Conservation (phyloP, 2,113 vertebrate genomes). For the Galemys pyrenaicus region DNA sequence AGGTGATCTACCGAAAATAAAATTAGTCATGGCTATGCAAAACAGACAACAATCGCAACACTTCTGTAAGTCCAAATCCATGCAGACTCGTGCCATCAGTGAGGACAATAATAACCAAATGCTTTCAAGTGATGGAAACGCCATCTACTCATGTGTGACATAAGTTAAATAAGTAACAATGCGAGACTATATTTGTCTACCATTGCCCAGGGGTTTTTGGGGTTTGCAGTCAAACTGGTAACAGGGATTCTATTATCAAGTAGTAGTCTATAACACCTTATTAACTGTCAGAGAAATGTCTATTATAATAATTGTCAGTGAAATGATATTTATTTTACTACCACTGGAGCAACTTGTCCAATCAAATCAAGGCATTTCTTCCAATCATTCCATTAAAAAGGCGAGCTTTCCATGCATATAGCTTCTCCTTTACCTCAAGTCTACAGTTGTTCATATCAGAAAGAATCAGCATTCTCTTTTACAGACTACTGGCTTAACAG, state of each 20-base stretch:
- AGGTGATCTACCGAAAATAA: not conserved
- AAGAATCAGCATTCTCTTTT: not conserved
- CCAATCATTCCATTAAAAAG: conserved; percentile 25
- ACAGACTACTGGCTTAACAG: not conserved
- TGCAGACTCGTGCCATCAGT: not conserved
- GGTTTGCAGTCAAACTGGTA: conserved; percentile 81
- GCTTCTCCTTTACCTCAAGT: not conserved
- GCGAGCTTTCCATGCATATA: not conserved
- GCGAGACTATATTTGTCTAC: conserved; percentile 77
- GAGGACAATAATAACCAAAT: conserved; percentile 72
- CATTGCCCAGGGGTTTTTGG: conserved; percentile 79
- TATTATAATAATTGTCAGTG: conserved; percentile 67
- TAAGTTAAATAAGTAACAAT: conserved; percentile 82
- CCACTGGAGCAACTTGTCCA: conserved; percentile 64
- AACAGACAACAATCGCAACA: not conserved
- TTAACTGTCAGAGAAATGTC: conserved; percentile 82
- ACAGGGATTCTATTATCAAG: conserved; percentile 80
- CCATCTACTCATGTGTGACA: conserved; percentile 82
- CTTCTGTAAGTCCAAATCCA: conserved; percentile 65
- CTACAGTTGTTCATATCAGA: not conserved
- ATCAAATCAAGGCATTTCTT: conserved; percentile 8
- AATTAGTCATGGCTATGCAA: not conserved
- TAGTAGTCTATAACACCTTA: conserved; percentile 78
- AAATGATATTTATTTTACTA: conserved; percentile 69
- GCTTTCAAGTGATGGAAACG: conserved; percentile 79